These are phyloP conservation scores for Leucosticte australis DNA, from an alignment of 2,113 vertebrate genomes.

Conservation along the genomic window DNA sequence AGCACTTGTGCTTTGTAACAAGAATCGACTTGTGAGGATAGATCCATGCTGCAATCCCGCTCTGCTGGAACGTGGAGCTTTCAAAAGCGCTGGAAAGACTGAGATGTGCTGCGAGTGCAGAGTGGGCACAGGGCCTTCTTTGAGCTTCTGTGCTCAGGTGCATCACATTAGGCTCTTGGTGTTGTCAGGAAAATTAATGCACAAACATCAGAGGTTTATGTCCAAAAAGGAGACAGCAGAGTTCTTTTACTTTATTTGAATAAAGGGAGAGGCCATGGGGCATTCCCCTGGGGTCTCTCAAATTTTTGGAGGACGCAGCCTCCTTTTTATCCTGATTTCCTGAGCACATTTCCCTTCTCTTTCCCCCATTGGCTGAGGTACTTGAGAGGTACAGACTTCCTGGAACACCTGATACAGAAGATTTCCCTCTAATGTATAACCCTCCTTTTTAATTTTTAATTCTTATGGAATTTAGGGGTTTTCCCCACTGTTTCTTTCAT, in stretches of 20 bases:
- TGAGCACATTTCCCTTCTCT: neutral
- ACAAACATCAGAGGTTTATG: neutral
- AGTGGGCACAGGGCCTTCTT: neutral
- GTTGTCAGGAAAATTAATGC: neutral
- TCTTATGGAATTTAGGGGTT: neutral
- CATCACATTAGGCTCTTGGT: accelerated
- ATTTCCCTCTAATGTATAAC: neutral
- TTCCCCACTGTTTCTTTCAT: neutral
- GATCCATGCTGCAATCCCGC: neutral
- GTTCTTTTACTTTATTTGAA: neutral
- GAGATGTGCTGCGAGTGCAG: neutral
- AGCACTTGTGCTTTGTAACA: neutral
- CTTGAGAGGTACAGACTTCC: neutral
- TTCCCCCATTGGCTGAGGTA: neutral
- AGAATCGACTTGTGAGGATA: accelerated
- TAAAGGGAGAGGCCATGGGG: neutral
- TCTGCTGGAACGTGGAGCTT: accelerated
- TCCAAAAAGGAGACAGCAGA: neutral
- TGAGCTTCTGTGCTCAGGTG: neutral
- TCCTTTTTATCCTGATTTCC: neutral
- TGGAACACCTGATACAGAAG: neutral
- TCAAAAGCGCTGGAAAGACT: neutral
- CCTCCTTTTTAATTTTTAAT: neutral
- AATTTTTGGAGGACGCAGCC: neutral
- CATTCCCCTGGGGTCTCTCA: neutral